These are phyloP conservation scores for Butorides virescens DNA, from an alignment of 2,113 vertebrate genomes.

Conservation along the genomic window DNA sequence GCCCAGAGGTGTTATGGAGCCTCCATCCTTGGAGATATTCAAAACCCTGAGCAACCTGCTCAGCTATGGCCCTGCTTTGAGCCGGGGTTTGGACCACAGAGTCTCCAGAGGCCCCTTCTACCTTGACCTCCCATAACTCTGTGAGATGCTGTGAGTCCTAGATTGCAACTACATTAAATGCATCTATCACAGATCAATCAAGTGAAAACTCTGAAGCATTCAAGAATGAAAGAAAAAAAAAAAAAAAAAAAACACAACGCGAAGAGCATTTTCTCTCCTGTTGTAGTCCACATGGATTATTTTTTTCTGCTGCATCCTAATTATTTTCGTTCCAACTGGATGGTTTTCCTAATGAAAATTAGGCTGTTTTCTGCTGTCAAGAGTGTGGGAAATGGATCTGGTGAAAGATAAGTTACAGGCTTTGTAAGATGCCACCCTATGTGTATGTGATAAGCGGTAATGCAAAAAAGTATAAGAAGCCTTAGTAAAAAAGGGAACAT, in stretches of 20 bases:
- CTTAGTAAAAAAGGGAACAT: not conserved
- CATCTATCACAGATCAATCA: not conserved
- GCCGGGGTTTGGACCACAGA: not conserved
- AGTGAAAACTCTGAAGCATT: not conserved
- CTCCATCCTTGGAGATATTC: not conserved
- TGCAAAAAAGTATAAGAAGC: not conserved
- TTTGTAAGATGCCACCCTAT: not conserved
- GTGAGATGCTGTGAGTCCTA: not conserved
- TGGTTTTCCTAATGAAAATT: conserved; percentile 26
- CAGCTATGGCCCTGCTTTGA: not conserved
- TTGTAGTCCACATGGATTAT: not conserved
- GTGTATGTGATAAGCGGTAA: not conserved
- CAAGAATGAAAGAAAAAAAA: not conserved
- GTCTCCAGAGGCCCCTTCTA: not conserved
- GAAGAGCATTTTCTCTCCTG: not conserved
- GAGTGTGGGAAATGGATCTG: not conserved
- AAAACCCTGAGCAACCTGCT: not conserved
- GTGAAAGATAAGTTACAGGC: not conserved
- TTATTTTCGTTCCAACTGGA: conserved; percentile 7
- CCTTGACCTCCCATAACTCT: not conserved
- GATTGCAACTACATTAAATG: not conserved
- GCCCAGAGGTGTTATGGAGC: not conserved
- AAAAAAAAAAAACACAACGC: not conserved
- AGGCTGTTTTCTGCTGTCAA: not conserved
- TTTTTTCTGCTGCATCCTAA: not conserved